Evolutionary conservation across 2,888 invertebrate species (phyloP), one percentile per base, ranked within the genome.

Genomic region (Orthosia gothica): DNA sequence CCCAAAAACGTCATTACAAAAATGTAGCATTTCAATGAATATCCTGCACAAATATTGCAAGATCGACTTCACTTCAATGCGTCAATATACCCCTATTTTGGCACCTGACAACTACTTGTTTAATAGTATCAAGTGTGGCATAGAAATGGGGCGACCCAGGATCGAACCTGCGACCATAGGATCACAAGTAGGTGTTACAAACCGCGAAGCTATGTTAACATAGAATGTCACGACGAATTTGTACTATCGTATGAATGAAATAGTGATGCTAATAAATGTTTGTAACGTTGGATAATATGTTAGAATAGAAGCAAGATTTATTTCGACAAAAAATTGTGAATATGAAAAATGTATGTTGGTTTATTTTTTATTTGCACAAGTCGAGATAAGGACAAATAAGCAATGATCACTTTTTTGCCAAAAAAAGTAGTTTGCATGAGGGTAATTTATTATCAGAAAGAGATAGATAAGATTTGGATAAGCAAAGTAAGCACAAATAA

Each of bases 71-170:
- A 95, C 88, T 65, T 95, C 85, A 62, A 88, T 90, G 94, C 94
- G 65, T 88, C 75, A 86, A 82, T 95, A 73, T 95, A 81, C 94
- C 95, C 94, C 94, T 84, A 91, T 93, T 92, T 92, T 93, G 95
- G 95, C 95, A 94, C 94, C 92, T 90, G 92, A 92, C 87, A 68
- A 90, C 95, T 94, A 94, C 95, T 92, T 93, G 93, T 93, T 15
- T 61, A 54, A 93, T 94, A 95, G 94, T 88, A 91, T 91, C 95
- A 92, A 95, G 96, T 94, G 95, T 96, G 96, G 96, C 96, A 92
- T 92, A 92, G 86, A 94, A 93, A 95, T 92, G 96, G 96, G 96
- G 95, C 69, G n/a, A 67, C 78, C 62, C 66, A 86, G 95, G 87
- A 79, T 93, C 86, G 95, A 96, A 95, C 95, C 89, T 61, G 58